phyloP scores from a whole-genome alignment of 2,888 invertebrate genomes.

The Ochropacha duplaris region DNA sequence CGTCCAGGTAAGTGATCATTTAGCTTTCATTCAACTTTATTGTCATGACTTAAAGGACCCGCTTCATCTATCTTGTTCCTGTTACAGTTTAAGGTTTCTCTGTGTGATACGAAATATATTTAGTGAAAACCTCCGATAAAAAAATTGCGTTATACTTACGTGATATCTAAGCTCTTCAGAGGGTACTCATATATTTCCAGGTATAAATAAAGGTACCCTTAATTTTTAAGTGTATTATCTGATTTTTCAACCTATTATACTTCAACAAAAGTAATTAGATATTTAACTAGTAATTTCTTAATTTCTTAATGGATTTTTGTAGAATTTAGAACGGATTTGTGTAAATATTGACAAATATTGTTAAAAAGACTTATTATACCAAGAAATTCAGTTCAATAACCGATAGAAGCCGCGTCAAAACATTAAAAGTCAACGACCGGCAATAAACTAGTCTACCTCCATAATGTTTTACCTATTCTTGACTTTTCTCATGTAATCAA shows the following conservation, averaged over 20 bases:
- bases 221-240: too few relatives aligned
- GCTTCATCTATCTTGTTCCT: background rate
- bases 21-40: conserved; percentile 1
- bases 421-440: background rate
- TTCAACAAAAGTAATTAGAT: background rate
- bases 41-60: background rate
- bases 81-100: background rate
- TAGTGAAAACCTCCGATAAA: background rate
- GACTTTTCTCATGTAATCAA: conserved; percentile 13
- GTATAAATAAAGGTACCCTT: too few relatives aligned
- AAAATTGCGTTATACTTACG: background rate
- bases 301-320: too few relatives aligned
- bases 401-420: background rate
- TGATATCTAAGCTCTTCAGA: too few relatives aligned
- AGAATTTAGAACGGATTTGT: background rate
- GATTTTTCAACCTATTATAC: background rate
- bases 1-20: conserved; percentile 86
- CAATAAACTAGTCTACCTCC: background rate
- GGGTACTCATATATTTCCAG: too few relatives aligned
- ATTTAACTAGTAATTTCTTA: background rate
- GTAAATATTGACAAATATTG: background rate
- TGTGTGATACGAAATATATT: background rate
- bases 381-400: background rate
- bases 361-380: background rate
- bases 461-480: conserved; percentile 5